Evolutionary conservation across 1,140 invertebrate genomes (phyloP).

Genomic region (Rhynchophorus ferrugineus): DNA sequence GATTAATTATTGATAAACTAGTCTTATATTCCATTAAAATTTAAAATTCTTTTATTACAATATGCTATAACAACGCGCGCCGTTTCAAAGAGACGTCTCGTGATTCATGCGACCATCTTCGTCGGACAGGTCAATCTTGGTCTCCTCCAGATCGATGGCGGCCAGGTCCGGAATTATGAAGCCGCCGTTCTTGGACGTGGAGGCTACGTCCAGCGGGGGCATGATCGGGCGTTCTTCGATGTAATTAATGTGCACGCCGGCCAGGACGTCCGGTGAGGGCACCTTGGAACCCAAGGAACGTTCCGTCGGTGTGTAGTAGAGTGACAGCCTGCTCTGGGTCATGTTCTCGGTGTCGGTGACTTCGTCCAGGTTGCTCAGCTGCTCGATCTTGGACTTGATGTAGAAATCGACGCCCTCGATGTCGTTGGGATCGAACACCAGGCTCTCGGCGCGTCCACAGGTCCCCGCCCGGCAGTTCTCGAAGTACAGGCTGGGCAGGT

Average conservation of each 20-base stretch:
- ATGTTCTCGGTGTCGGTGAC: conserved; percentile 43
- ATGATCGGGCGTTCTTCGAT: conserved; percentile 30
- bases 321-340: conserved; percentile 56
- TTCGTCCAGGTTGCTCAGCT: conserved; percentile 39
- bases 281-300: conserved; percentile 35
- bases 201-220: conserved; percentile 18
- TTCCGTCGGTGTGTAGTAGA: conserved; percentile 76
- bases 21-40: background rate
- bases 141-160: background rate
- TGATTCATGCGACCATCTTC: background rate
- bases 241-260: conserved; percentile 36
- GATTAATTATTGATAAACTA: background rate
- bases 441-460: conserved; percentile 71
- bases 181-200: conserved; percentile 20
- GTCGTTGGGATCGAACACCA: conserved; percentile 60
- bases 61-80: background rate
- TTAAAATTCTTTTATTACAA: background rate
- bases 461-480: conserved; percentile 86
- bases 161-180: conserved; percentile 11
- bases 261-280: conserved; percentile 26
- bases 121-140: conserved; percentile 2
- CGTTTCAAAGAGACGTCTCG: background rate
- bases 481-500: conserved; percentile 84
- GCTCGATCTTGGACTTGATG: conserved; percentile 56
- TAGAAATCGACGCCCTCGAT: conserved; percentile 54